Evolutionary conservation across 2,113 vertebrate species (phyloP).

Genomic region (Empidonax traillii): DNA sequence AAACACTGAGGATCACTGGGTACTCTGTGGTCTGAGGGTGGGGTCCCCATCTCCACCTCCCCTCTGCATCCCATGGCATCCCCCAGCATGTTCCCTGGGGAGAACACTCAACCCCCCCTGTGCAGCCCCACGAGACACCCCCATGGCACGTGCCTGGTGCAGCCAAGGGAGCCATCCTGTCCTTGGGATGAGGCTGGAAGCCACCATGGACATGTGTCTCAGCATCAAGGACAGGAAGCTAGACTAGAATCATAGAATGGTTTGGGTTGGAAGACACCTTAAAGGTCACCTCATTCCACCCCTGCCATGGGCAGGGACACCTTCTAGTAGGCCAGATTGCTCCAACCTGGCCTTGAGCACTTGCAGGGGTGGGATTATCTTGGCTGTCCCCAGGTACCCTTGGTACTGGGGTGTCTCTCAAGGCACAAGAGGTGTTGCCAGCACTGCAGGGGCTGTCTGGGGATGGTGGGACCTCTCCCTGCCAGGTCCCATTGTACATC

Average conservation of each 20-base stretch:
- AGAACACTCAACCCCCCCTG: rapidly evolving
- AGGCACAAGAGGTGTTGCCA: neutral
- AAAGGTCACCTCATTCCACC: too few relatives aligned
- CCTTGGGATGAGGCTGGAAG: neutral
- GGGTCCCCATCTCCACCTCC: neutral
- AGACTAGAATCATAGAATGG: neutral
- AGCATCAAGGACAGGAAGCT: neutral
- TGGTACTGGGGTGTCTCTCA: neutral
- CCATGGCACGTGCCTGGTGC: rapidly evolving
- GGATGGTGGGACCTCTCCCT: rapidly evolving
- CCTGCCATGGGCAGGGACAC: neutral
- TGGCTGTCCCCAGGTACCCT: rapidly evolving
- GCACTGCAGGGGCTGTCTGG: neutral
- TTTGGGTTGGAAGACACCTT: neutral
- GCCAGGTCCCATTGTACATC: neutral
- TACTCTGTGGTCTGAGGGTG: rapidly evolving
- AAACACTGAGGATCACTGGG: rapidly evolving
- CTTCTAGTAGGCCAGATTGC: neutral
- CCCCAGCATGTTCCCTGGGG: neutral
- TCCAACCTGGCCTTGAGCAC: neutral
- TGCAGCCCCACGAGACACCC: neutral
- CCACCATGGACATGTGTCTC: rapidly evolving
- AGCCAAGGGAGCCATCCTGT: neutral
- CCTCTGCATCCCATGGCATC: neutral
- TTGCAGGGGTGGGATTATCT: neutral